Evolutionary conservation across 2,797 vertebrate species (phyloP).

Genomic region (Percopsis omiscomaycus): DNA sequence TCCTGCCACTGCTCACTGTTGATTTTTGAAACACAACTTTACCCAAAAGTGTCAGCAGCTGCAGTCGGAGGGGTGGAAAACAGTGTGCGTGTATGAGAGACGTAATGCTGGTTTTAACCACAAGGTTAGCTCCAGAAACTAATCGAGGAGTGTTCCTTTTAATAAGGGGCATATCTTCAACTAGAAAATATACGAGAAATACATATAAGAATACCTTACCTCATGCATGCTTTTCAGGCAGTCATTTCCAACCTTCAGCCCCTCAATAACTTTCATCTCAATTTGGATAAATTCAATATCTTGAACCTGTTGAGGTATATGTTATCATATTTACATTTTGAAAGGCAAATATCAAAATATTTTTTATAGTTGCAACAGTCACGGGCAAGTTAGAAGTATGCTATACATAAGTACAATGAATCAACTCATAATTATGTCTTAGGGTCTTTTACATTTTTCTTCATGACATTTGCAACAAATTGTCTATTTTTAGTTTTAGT

Average conservation of each 20-base stretch:
- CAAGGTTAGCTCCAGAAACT: no score
- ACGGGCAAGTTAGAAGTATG: neutral
- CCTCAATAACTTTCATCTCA: conserved; percentile 92
- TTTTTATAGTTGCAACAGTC: neutral
- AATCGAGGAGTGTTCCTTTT: no score
- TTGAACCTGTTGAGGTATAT: conserved; percentile 70
- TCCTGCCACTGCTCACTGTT: no score
- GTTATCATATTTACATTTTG: neutral
- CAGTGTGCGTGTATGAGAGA: no score
- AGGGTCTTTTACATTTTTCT: no score
- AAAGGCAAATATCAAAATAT: conserved; percentile 6
- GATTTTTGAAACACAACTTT: no score
- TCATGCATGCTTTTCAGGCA: conserved; percentile 88
- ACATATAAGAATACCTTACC: conserved; percentile 52
- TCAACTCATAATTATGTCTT: no score
- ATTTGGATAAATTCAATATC: conserved; percentile 94
- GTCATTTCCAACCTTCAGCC: conserved; percentile 90
- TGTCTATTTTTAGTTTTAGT: neutral
- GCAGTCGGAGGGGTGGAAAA: no score
- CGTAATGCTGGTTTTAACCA: no score
- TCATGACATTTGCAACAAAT: neutral
- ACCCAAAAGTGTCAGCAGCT: no score
- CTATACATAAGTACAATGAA: no score
- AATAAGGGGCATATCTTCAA: neutral
- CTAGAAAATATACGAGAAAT: neutral